These are phyloP conservation scores for Silurus meridionalis DNA, from an alignment of 2,113 vertebrate genomes.

Conservation along the genomic window DNA sequence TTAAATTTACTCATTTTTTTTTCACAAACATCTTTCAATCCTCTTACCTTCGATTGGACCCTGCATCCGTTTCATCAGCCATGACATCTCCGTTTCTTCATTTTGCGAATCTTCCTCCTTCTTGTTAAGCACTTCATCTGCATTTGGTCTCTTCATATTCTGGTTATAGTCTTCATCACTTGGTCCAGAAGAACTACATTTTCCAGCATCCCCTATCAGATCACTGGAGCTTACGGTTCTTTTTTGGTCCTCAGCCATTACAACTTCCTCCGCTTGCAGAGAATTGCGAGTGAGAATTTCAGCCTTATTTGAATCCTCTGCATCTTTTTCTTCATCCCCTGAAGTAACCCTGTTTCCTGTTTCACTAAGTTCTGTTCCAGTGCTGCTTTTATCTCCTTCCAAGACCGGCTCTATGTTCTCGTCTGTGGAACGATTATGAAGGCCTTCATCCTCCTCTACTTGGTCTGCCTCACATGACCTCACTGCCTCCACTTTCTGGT, in stretches of 20 bases:
- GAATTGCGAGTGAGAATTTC: conserved; percentile 48
- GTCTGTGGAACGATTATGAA: conserved; percentile 61
- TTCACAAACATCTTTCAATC: conserved; percentile 11
- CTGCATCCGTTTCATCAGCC: conserved; percentile 92
- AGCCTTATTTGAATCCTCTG: not conserved
- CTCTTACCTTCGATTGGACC: conserved; percentile 91
- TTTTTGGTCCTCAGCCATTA: conserved; percentile 51
- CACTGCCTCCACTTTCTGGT: not conserved
- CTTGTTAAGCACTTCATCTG: conserved; percentile 50
- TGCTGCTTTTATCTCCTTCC: not conserved
- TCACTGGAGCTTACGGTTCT: conserved; percentile 56
- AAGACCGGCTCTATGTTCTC: conserved; percentile 47
- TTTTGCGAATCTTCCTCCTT: conserved; percentile 70
- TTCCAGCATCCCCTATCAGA: conserved; percentile 56
- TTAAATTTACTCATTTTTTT: not conserved
- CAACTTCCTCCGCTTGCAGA: conserved; percentile 5
- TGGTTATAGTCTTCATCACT: conserved; percentile 60
- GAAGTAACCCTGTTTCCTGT: too few species aligned
- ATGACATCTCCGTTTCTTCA: conserved; percentile 81
- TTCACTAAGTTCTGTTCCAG: not conserved
- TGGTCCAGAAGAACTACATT: conserved; percentile 57
- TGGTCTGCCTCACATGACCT: conserved; percentile 26
- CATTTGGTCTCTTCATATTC: conserved; percentile 60
- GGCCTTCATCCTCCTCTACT: conserved; percentile 61
- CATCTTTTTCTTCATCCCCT: conserved; percentile 53